Percentiles rank a stretch among this genome's conserved stretches.
phyloP scores from a whole-genome alignment of 2,797 vertebrate species.

The Danio albolineatus region DNA sequence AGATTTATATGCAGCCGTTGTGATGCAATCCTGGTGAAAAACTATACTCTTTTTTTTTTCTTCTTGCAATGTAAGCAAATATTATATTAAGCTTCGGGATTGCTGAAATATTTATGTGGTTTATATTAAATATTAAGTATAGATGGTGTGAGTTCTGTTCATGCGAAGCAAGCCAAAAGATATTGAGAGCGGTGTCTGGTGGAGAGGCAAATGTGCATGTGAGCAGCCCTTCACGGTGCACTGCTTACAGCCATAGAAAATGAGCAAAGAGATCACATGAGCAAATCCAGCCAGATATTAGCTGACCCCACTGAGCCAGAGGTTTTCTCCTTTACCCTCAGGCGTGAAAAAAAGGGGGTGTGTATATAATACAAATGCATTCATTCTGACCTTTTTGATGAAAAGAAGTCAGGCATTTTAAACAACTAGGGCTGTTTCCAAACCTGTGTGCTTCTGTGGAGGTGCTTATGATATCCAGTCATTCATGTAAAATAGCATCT shows the following conservation, averaged over 20 bases:
- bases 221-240: conserved; percentile 3
- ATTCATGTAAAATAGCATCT: background rate
- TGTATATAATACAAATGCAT: conserved; percentile 22
- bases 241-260: conserved; percentile 16
- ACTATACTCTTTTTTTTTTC: background rate
- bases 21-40: conserved; percentile 2
- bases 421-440: background rate
- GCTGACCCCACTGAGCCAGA: conserved; percentile 17
- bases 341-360: background rate
- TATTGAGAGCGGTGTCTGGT: conserved; percentile 11
- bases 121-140: background rate
- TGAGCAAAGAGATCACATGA: conserved; percentile 14
- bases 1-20: conserved; percentile 45
- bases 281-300: conserved; percentile 41
- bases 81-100: background rate
- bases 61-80: conserved; percentile 15
- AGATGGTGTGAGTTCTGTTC: background rate
- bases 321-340: conserved; percentile 23
- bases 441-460: background rate
- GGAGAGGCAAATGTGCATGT: background rate
- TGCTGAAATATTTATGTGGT: background rate
- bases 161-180: background rate
- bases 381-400: conserved; percentile 22
- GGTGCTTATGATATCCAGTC: background rate
- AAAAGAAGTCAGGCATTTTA: background rate